phyloP scores from a whole-genome alignment of 1,140 invertebrate species.

The Cheumatopsyche charites region DNA sequence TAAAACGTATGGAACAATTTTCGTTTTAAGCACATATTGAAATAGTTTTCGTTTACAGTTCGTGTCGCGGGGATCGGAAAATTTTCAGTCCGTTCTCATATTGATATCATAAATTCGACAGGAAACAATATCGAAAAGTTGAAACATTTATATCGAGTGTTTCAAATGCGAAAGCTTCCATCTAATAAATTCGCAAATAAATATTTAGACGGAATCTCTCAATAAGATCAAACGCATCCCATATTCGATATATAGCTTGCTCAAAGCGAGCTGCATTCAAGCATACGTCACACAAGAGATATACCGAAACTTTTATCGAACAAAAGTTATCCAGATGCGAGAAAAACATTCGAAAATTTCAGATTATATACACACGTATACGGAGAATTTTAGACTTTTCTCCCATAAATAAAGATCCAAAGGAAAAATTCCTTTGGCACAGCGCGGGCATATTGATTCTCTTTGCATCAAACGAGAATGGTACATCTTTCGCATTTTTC shows the following conservation, averaged over 20 bases:
- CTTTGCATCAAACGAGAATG: not conserved
- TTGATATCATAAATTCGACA: conserved; percentile 15
- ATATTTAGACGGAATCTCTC: not conserved
- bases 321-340: conserved; percentile 22
- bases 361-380: no score
- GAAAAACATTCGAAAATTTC: not conserved
- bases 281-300: not conserved
- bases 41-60: not conserved
- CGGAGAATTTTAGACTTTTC: conserved; percentile 10
- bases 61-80: not conserved
- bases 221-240: not conserved
- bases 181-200: not conserved
- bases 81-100: not conserved
- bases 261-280: conserved; percentile 29
- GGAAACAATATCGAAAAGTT: conserved; percentile 10
- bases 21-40: not conserved
- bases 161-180: not conserved
- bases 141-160: not conserved
- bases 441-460: conserved; percentile 20
- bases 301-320: not conserved
- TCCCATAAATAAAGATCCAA: conserved; percentile 31
- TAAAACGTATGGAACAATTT: not conserved
- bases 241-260: conserved; percentile 20
- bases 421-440: conserved; percentile 49
- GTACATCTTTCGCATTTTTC: no score